These are phyloP conservation scores for Diabrotica balteata DNA, from an alignment of 2,888 invertebrate genomes.

Conservation along the genomic window DNA sequence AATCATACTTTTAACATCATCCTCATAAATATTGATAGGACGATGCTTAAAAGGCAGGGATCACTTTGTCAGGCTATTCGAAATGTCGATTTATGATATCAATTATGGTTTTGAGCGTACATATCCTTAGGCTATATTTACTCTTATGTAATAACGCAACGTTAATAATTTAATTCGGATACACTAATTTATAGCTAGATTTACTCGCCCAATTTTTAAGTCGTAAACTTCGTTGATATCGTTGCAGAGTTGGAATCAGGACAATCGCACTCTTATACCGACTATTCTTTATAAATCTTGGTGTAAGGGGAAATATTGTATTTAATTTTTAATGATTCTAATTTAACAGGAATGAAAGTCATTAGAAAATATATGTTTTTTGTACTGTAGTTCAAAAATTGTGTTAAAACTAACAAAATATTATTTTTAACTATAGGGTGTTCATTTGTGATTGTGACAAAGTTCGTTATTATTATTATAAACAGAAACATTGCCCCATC, in stretches of 20 bases:
- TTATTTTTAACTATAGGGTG: too few relatives aligned
- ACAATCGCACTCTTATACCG: too few relatives aligned
- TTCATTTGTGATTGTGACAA: too few relatives aligned
- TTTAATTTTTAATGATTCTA: too few relatives aligned
- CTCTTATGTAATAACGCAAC: slow-evolving; percentile 18
- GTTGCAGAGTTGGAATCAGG: background rate
- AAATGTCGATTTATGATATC: slow-evolving; percentile 22
- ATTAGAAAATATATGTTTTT: too few relatives aligned
- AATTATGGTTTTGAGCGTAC: slow-evolving; percentile 14
- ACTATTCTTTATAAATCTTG: too few relatives aligned
- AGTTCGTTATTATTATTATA: too few relatives aligned
- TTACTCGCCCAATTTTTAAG: slow-evolving; percentile 15
- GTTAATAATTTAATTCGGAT: slow-evolving; percentile 23
- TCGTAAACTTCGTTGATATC: background rate
- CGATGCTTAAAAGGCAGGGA: slow-evolving; percentile 15
- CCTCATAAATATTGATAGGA: slow-evolving; percentile 18
- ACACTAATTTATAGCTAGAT: slow-evolving; percentile 19
- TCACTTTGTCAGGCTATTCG: slow-evolving; percentile 16
- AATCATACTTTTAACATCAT: slow-evolving; percentile 8
- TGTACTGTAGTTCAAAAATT: too few relatives aligned
- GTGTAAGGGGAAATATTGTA: too few relatives aligned
- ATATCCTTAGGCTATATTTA: slow-evolving; percentile 17
- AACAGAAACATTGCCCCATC: too few relatives aligned
- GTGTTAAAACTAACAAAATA: too few relatives aligned
- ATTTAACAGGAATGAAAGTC: too few relatives aligned